Conservation (phyloP, 1,140 invertebrate species). For the Protaetia brevitarsis region DNA sequence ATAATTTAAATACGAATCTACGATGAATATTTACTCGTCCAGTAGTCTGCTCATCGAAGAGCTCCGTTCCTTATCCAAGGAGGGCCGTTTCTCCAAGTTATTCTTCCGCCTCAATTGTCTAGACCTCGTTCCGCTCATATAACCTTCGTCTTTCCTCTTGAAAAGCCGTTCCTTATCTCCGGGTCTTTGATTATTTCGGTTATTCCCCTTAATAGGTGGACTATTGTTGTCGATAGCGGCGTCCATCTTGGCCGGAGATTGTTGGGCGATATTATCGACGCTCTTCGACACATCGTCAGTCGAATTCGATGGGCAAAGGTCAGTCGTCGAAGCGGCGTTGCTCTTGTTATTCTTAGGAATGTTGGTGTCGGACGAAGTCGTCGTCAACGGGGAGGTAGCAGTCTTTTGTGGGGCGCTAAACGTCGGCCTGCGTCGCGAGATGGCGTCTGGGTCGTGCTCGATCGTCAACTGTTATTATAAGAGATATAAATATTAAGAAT, state of each 20-base stretch:
- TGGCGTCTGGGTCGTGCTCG: slow-evolving; percentile 81
- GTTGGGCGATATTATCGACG: slow-evolving; percentile 3
- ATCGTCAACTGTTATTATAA: slow-evolving; percentile 77
- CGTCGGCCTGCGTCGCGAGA: slow-evolving; percentile 51
- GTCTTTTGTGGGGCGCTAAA: slow-evolving; percentile 44
- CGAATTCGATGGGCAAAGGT: slow-evolving; percentile 38
- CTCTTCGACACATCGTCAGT: slow-evolving; percentile 19
- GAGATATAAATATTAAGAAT: too few species aligned
- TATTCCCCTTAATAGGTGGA: not conserved
- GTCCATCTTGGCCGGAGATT: not conserved
- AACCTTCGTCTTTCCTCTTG: slow-evolving; percentile 64
- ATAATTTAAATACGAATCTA: not conserved
- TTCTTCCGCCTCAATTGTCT: slow-evolving; percentile 50
- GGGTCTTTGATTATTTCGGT: slow-evolving; percentile 40
- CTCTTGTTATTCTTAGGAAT: slow-evolving; percentile 41
- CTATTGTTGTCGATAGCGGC: slow-evolving; percentile 28
- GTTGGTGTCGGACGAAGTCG: slow-evolving; percentile 46
- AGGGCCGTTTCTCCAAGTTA: slow-evolving; percentile 44
- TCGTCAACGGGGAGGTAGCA: slow-evolving; percentile 38
- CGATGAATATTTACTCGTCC: slow-evolving; percentile 60
- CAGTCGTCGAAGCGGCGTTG: slow-evolving; percentile 30
- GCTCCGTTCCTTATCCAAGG: slow-evolving; percentile 71
- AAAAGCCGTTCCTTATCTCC: slow-evolving; percentile 63
- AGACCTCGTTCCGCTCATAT: slow-evolving; percentile 48
- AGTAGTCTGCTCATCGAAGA: slow-evolving; percentile 80